Conservation (phyloP, 2,797 vertebrate genomes). For the Bradypodion pumilum region DNA sequence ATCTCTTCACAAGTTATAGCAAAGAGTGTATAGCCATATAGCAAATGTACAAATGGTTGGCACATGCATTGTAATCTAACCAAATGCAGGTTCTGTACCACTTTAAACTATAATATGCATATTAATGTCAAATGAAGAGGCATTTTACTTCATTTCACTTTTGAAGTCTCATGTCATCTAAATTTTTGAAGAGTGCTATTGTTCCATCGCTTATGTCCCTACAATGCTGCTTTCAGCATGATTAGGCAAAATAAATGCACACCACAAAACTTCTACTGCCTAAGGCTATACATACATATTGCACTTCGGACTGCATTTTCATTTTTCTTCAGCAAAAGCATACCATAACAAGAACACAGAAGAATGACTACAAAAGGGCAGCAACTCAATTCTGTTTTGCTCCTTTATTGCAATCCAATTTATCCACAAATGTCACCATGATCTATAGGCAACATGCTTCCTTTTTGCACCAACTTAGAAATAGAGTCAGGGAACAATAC, state of each 20-base stretch:
- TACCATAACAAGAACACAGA: conserved; percentile 33
- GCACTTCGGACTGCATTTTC: conserved; percentile 59
- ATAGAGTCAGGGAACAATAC: background rate
- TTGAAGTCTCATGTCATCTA: conserved; percentile 62
- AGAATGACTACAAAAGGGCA: conserved; percentile 37
- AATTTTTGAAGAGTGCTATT: conserved; percentile 62
- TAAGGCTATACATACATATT: conserved; percentile 68
- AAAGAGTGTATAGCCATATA: background rate
- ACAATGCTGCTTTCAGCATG: conserved; percentile 69
- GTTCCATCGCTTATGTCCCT: conserved; percentile 67
- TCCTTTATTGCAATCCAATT: conserved; percentile 43
- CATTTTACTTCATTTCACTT: conserved; percentile 62
- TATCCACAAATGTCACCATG: conserved; percentile 17
- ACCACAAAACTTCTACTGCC: conserved; percentile 58
- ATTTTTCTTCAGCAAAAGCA: conserved; percentile 55
- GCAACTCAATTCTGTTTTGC: conserved; percentile 54
- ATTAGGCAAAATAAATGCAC: conserved; percentile 66
- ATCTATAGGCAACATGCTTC: background rate
- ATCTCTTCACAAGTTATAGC: background rate
- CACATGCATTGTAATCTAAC: background rate
- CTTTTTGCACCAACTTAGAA: background rate
- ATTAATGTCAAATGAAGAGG: conserved; percentile 52
- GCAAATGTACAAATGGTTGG: background rate
- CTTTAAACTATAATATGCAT: conserved; percentile 40
- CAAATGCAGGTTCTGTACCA: conserved; percentile 32